A percentile compares a stretch with the other conserved stretches of the same genome.
phyloP scores from a whole-genome alignment of 2,797 vertebrate genomes.

The Platalea minor region DNA sequence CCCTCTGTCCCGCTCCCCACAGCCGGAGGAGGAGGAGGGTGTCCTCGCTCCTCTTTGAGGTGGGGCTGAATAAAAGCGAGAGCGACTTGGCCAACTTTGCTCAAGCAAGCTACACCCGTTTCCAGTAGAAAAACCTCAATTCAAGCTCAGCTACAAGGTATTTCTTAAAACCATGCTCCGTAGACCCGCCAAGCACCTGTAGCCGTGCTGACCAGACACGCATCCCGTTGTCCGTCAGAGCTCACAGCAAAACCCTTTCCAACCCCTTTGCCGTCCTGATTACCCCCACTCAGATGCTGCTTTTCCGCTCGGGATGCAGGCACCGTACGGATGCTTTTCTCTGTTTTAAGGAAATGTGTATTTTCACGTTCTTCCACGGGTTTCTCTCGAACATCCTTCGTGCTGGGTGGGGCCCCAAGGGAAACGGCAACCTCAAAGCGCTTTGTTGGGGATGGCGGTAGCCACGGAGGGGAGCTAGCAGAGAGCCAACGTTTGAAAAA shows the following conservation, averaged over 20 bases:
- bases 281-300: fast-evolving
- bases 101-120: background rate
- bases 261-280: background rate
- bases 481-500: background rate
- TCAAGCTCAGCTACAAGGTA: background rate
- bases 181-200: background rate
- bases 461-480: background rate
- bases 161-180: background rate
- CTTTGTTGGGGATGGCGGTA: background rate
- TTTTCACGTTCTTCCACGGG: background rate
- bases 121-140: background rate
- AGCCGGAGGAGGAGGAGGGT: background rate
- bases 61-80: background rate
- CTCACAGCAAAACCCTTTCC: background rate
- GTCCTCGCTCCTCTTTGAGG: background rate
- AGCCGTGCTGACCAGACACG: background rate
- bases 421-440: background rate
- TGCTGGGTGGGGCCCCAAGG: too few relatives aligned
- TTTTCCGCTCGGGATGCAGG: fast-evolving
- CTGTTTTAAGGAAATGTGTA: background rate
- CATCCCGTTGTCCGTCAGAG: fast-evolving
- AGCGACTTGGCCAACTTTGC: background rate
- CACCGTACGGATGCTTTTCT: fast-evolving
- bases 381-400: background rate
- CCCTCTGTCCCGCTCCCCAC: background rate